Percentiles rank a stretch among this genome's conserved stretches.
phyloP scores from a whole-genome alignment of 2,888 invertebrate species.

The Trissoscelio sp. region DNA sequence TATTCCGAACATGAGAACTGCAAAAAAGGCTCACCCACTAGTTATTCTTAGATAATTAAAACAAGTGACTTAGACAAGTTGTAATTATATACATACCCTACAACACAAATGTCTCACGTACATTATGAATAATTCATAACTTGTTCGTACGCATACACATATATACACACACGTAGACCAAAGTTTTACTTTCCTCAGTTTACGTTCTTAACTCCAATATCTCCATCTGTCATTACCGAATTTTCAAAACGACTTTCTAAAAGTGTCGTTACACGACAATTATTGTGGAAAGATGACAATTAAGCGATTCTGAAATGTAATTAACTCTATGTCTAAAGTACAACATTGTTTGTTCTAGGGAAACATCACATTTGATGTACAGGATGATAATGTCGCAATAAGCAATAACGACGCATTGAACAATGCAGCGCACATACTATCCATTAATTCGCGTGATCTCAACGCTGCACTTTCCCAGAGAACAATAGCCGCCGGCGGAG shows the following conservation, averaged over 20 bases:
- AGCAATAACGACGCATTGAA: constrained; percentile 86
- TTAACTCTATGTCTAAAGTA: constrained; percentile 22
- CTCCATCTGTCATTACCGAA: constrained; percentile 4
- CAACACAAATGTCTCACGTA: constrained; percentile 40
- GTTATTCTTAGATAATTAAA: constrained; percentile 54
- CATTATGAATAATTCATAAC: constrained; percentile 49
- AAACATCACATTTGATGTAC: constrained; percentile 86
- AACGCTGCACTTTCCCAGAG: constrained; percentile 92
- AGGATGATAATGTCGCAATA: constrained; percentile 86
- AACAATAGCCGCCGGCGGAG: constrained; percentile 96
- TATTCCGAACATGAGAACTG: not conserved
- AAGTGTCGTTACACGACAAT: not conserved
- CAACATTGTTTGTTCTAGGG: constrained; percentile 83
- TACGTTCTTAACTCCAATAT: constrained; percentile 2
- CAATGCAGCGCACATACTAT: constrained; percentile 86
- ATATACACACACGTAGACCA: not conserved
- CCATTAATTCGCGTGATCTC: constrained; percentile 86
- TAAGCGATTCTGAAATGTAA: not conserved
- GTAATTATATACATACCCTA: constrained; percentile 35
- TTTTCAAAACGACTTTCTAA: constrained; percentile 19
- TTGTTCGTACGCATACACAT: constrained; percentile 11
- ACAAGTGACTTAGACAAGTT: constrained; percentile 39
- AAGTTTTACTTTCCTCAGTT: constrained; percentile 35
- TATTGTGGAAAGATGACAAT: not conserved
- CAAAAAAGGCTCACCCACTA: constrained; percentile 6